A percentile compares a stretch with the other conserved stretches of the same genome.
These are phyloP conservation scores for Drosophila parvula DNA, from an alignment of 1,140 invertebrate genomes.

Conservation along the genomic window DNA sequence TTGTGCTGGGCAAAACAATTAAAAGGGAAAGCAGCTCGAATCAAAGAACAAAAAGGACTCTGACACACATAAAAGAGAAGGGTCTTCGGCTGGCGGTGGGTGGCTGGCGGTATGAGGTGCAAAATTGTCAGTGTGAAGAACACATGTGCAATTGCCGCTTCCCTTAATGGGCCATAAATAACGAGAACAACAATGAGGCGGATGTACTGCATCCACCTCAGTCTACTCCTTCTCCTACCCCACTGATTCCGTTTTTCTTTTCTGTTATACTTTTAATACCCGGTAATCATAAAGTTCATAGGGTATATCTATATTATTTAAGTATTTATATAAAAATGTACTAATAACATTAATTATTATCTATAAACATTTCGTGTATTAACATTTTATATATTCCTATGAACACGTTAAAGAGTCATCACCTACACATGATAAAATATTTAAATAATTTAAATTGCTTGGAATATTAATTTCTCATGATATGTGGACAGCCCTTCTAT, in stretches of 20 bases:
- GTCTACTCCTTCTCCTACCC: slow-evolving; percentile 10
- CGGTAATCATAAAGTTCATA: background rate
- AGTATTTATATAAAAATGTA: background rate
- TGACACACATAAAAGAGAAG: slow-evolving; percentile 60
- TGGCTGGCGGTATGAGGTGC: slow-evolving; percentile 6
- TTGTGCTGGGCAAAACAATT: slow-evolving; percentile 69
- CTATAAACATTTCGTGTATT: too few species aligned
- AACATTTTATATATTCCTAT: too few species aligned
- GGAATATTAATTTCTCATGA: too few species aligned
- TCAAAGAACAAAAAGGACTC: slow-evolving; percentile 48
- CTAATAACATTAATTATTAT: too few species aligned
- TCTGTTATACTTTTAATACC: slow-evolving; percentile 19
- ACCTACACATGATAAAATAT: too few species aligned
- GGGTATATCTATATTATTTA: background rate
- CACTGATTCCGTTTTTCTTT: slow-evolving; percentile 1
- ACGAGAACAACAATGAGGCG: slow-evolving; percentile 78
- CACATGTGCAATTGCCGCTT: slow-evolving; percentile 82
- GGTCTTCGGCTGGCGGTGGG: slow-evolving; percentile 3
- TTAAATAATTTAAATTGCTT: too few species aligned
- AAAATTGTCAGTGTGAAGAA: slow-evolving; percentile 69
- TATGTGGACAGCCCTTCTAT: too few species aligned
- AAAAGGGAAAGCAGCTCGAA: slow-evolving; percentile 60
- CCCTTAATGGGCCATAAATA: slow-evolving; percentile 81
- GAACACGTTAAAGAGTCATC: too few species aligned
- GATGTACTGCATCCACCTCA: slow-evolving; percentile 61